Percentiles rank a stretch among this genome's conserved stretches.
These are phyloP conservation scores for Catostylus mosaicus DNA, from an alignment of 30 jellyfish, hydroid and myxozoan species.

Conservation along the genomic window DNA sequence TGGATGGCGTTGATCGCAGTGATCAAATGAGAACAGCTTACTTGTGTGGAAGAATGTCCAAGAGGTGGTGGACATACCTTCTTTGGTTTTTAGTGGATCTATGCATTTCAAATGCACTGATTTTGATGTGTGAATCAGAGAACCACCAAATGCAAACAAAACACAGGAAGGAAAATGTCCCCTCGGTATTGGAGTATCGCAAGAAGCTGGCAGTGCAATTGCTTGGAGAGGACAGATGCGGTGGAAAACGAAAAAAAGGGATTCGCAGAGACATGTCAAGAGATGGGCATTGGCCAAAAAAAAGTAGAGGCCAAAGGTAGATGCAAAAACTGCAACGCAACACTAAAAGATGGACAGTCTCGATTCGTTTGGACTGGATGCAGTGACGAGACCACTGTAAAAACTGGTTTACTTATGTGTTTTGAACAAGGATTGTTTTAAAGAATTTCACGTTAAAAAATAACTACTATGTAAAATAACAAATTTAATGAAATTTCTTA, in stretches of 20 bases:
- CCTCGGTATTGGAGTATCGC: constrained; percentile 3
- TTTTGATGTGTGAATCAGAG: constrained; percentile 38
- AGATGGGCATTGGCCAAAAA: constrained; percentile 42
- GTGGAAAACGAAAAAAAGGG: constrained; percentile 14
- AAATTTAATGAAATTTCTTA: too few species aligned
- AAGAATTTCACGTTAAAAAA: too few species aligned
- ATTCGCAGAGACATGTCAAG: constrained; percentile 1
- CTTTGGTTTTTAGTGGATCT: constrained; percentile 31
- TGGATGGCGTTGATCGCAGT: too few species aligned
- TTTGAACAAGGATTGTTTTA: too few species aligned
- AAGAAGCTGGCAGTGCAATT: constrained; percentile 32
- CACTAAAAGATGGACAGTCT: constrained; percentile 7
- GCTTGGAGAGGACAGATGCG: constrained; percentile 27
- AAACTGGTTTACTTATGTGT: too few species aligned
- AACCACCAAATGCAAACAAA: constrained; percentile 21
- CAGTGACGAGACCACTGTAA: constrained; percentile 22
- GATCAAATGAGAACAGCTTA: constrained; percentile 41
- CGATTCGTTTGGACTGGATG: constrained; percentile 32
- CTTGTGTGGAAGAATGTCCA: constrained; percentile 10
- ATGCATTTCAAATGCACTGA: constrained; percentile 35
- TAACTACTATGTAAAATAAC: too few species aligned
- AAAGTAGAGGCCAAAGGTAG: constrained; percentile 32
- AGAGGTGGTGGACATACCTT: constrained; percentile 35
- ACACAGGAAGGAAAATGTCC: background rate
- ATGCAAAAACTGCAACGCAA: constrained; percentile 19